These are phyloP conservation scores for Rhizomys pruinosus DNA, from an alignment of 2,113 vertebrate genomes.

Conservation along the genomic window DNA sequence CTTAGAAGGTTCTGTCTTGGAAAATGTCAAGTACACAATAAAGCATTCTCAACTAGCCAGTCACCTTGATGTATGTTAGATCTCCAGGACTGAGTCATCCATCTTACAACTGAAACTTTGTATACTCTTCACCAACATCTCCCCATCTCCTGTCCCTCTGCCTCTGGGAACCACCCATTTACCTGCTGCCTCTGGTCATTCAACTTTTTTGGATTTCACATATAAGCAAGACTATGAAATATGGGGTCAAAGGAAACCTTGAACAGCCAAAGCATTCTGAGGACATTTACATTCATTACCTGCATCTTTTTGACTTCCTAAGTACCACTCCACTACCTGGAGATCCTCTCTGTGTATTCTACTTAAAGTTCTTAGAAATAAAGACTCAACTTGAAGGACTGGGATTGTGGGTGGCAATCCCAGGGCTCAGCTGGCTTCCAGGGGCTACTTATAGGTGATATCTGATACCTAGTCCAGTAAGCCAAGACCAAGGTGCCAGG, in stretches of 20 bases:
- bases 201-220: not conserved
- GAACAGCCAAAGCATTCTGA: not conserved
- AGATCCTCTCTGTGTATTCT: too few species aligned
- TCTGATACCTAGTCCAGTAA: too few species aligned
- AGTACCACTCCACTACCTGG: too few species aligned
- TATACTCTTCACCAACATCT: not conserved
- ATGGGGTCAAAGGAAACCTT: not conserved
- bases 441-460: too few species aligned
- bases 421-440: too few species aligned
- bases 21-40: not conserved
- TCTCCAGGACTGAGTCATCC: not conserved
- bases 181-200: not conserved
- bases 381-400: too few species aligned
- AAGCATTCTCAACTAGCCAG: not conserved
- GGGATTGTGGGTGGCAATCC: too few species aligned
- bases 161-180: not conserved
- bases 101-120: not conserved
- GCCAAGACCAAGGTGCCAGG: too few species aligned
- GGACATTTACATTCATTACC: not conserved
- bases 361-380: too few species aligned
- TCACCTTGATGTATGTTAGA: too few species aligned
- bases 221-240: not conserved
- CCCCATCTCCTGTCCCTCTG: not conserved
- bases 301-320: too few species aligned
- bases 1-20: not conserved